Percentiles rank a stretch among this genome's conserved stretches.
Evolutionary conservation across 2,888 invertebrate genomes (phyloP).

Genomic region (Neuroscelio doddi): DNA sequence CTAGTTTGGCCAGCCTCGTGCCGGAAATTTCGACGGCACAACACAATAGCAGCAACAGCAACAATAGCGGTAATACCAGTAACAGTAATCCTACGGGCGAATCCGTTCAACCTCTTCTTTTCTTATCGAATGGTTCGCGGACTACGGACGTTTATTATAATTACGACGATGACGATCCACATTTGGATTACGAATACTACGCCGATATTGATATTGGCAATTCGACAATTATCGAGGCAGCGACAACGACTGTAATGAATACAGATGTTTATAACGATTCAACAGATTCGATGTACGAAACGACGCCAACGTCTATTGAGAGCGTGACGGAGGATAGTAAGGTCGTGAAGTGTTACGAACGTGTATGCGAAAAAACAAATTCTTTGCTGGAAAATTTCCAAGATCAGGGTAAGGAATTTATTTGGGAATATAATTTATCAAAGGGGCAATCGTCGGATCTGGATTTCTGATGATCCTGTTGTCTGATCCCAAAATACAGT

Average conservation of each 20-base stretch:
- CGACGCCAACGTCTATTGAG: neutral
- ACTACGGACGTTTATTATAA: slow-evolving; percentile 5
- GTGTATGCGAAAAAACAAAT: slow-evolving; percentile 50
- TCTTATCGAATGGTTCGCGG: neutral
- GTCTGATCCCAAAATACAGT: no score
- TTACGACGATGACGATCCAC: slow-evolving; percentile 48
- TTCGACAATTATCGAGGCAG: slow-evolving; percentile 4
- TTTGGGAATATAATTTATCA: no score
- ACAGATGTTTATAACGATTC: neutral
- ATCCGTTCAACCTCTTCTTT: neutral
- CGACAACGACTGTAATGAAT: neutral
- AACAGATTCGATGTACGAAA: slow-evolving; percentile 3
- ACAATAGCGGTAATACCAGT: neutral
- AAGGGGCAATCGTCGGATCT: no score
- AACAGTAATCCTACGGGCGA: neutral
- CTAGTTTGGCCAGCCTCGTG: slow-evolving; percentile 9
- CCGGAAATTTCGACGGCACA: slow-evolving; percentile 18
- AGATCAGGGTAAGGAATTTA: slow-evolving; percentile 48
- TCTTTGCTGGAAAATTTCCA: slow-evolving; percentile 32
- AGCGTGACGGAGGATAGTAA: slow-evolving; percentile 10
- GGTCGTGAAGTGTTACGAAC: slow-evolving; percentile 54
- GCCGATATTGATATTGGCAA: slow-evolving; percentile 29
- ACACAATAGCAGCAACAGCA: slow-evolving; percentile 10
- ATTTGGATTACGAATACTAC: slow-evolving; percentile 51
- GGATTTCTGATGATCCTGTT: no score